Evolutionary conservation across 2,888 invertebrate genomes (phyloP), one percentile per base, ranked within the genome.

Genomic region (Epinotia bilunana): DNA sequence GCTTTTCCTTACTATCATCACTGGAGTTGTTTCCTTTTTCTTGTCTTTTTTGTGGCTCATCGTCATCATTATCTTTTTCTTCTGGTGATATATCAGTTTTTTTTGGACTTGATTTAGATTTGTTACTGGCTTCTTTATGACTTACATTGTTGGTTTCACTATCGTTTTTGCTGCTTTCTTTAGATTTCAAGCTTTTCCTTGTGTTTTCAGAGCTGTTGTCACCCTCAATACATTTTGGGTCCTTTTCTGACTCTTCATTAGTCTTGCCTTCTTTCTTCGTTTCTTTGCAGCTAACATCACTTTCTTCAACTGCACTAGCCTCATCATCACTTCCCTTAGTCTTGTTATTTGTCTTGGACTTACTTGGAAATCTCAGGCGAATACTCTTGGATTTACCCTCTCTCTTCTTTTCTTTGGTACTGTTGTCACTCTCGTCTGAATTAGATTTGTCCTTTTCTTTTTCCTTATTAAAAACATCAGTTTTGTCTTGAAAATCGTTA

Each of bases 121-220:
- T 58, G 28, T n/a, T 53, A 64, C n/a, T 64, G 28, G 55, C 64
- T n/a, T 76, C 62, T 16, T 20, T 28, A 58, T 74, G 64, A 64
- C 43, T 70, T 5, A 53, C 69, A 72, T 49, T 60, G 39, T 77
- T 55, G 68, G 69, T 76, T 65, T 62, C 28, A 28, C 11, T 62
- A 20, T n/a, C 20, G 3, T 63, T 43, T n/a, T 71, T 77, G 16
- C 46, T n/a, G 20, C 55, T 78, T 64, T 67, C 74, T 58, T 72
- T 58, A 60, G 39, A 46, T 67, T 70, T 68, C 43, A n/a, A 6
- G 9, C 53, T 64, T 61, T 74, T 77, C 62, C 74, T 77, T 46
- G 46, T 33, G 33, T n/a, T 49, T 23, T 28, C 18, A 12, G 49
- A 69, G 20, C 13, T 65, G 20, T 55, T 11, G 33, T 63, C 57